phyloP scores from a whole-genome alignment of 2,113 vertebrate genomes.

The Oncorhynchus tshawytscha region DNA sequence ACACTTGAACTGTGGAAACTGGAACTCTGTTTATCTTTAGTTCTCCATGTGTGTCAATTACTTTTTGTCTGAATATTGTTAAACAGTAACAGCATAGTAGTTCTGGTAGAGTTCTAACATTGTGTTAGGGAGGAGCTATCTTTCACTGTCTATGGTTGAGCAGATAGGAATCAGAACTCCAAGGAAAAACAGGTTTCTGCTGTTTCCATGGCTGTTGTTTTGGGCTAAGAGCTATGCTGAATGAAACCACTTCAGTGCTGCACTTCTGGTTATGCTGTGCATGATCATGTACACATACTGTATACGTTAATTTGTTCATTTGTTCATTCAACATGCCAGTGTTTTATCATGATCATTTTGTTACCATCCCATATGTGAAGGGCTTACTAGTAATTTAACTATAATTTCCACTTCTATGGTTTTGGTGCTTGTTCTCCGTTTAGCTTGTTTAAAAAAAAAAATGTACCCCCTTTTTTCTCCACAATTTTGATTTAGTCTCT shows the following conservation, averaged over 20 bases:
- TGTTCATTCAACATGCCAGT: too few relatives aligned
- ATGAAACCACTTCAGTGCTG: not conserved
- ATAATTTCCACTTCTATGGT: not conserved
- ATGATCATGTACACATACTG: too few relatives aligned
- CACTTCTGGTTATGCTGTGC: not conserved
- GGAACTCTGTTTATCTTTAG: not conserved
- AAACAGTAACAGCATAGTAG: slow-evolving; percentile 27
- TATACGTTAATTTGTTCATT: too few relatives aligned
- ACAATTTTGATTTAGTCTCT: too few relatives aligned
- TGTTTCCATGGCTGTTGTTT: slow-evolving; percentile 15
- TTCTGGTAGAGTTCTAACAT: not conserved
- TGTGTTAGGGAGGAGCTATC: not conserved
- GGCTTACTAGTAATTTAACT: not conserved
- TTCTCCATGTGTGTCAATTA: not conserved
- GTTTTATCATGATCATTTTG: too few relatives aligned
- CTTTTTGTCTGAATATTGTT: slow-evolving; percentile 6
- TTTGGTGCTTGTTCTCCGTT: not conserved
- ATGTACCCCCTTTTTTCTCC: too few relatives aligned
- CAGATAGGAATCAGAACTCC: slow-evolving; percentile 22
- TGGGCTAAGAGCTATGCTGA: not conserved
- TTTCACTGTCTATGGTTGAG: slow-evolving; percentile 10
- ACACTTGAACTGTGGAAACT: not conserved
- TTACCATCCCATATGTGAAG: too few relatives aligned
- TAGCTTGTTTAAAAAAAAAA: not conserved
- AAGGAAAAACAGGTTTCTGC: not conserved